These are phyloP conservation scores for Cheilosia scutellata DNA, from an alignment of 2,888 invertebrate species.

Conservation along the genomic window DNA sequence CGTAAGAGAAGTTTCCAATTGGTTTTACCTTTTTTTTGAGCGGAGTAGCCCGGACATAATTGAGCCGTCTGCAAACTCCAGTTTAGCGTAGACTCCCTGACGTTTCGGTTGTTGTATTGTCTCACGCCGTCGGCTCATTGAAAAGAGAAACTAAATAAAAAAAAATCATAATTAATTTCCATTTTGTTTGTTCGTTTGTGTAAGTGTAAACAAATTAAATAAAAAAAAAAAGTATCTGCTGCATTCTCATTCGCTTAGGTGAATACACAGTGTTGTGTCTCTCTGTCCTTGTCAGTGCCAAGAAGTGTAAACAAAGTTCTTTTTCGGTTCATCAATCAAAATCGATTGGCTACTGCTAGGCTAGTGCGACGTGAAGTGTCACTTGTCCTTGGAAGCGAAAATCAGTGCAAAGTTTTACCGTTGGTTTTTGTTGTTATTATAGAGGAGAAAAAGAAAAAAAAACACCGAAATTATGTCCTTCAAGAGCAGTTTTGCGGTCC, in stretches of 20 bases:
- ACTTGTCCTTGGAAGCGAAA: constrained; percentile 8
- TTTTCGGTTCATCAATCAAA: constrained; percentile 16
- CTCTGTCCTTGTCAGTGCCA: constrained; percentile 36
- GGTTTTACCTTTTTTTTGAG: constrained; percentile 54
- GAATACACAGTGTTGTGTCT: constrained; percentile 1
- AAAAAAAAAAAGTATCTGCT: constrained; percentile 20
- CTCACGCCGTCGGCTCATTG: constrained; percentile 52
- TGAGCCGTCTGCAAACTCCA: constrained; percentile 79
- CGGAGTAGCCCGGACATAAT: constrained; percentile 73
- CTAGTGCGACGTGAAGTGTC: constrained; percentile 28
- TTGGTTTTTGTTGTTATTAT: background rate
- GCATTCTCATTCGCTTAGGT: constrained; percentile 17
- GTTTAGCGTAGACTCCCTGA: constrained; percentile 81
- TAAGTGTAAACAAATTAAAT: constrained; percentile 60
- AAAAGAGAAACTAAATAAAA: constrained; percentile 67
- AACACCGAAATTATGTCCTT: constrained; percentile 41
- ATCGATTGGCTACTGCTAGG: constrained; percentile 58
- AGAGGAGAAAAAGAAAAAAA: background rate
- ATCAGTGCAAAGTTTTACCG: constrained; percentile 45
- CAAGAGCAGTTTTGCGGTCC: constrained; percentile 70
- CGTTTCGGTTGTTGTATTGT: constrained; percentile 79
- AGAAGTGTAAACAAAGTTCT: constrained; percentile 68
- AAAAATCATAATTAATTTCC: constrained; percentile 55
- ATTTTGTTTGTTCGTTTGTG: constrained; percentile 44
- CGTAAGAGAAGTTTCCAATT: constrained; percentile 58